These are phyloP conservation scores for Melanotaenia trifasciata DNA, from an alignment of 2,797 vertebrate genomes.

Conservation along the genomic window DNA sequence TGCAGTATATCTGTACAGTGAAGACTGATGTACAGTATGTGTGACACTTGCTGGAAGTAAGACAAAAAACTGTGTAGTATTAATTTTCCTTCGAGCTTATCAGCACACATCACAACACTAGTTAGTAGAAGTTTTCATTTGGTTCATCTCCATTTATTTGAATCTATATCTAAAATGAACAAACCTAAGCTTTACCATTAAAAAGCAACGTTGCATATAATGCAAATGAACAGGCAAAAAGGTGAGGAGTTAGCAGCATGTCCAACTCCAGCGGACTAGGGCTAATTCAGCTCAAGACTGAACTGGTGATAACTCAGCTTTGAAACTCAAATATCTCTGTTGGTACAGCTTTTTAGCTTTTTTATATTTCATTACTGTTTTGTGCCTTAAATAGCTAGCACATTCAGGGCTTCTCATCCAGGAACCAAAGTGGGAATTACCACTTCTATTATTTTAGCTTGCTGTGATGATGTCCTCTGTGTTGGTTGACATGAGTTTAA, in stretches of 20 bases:
- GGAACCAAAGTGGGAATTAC: neutral
- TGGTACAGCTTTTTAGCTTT: neutral
- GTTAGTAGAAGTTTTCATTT: neutral
- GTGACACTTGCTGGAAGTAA: neutral
- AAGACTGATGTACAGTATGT: neutral
- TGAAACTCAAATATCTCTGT: neutral
- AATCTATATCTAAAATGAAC: neutral
- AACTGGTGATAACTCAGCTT: neutral
- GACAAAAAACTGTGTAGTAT: neutral
- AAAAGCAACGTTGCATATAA: neutral
- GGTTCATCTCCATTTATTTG: neutral
- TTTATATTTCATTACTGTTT: neutral
- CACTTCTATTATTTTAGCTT: neutral
- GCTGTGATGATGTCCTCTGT: neutral
- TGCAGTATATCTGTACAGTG: conserved; percentile 1
- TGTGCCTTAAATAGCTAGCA: neutral
- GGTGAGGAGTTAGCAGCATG: conserved; percentile 6
- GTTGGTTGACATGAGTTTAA: conserved; percentile 1
- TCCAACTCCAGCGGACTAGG: neutral
- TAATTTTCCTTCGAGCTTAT: neutral
- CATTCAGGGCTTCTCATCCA: neutral
- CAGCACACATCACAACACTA: neutral
- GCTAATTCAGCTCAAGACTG: neutral
- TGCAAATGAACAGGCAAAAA: neutral
- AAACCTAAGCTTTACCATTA: neutral